These are phyloP conservation scores for Dromius quadrimaculatus DNA, from an alignment of 2,888 invertebrate genomes.

Conservation along the genomic window DNA sequence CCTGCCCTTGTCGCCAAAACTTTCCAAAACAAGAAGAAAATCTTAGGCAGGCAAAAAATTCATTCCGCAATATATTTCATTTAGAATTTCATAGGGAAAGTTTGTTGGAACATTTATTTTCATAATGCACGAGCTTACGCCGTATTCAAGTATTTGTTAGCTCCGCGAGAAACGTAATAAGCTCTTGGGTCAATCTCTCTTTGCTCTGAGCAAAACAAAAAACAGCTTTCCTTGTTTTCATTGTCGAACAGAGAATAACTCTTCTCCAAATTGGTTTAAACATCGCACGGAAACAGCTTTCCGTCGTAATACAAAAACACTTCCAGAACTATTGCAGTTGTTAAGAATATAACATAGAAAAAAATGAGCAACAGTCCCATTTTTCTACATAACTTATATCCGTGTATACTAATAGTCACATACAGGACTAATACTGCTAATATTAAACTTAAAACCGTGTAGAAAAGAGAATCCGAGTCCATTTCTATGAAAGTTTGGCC, in stretches of 20 bases:
- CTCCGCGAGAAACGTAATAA: too few species aligned
- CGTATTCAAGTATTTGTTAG: too few species aligned
- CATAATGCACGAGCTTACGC: not conserved
- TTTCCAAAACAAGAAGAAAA: too few species aligned
- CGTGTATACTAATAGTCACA: conserved; percentile 75
- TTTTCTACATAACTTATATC: conserved; percentile 77
- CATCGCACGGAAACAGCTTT: conserved; percentile 30
- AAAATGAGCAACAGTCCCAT: conserved; percentile 76
- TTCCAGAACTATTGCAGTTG: conserved; percentile 83
- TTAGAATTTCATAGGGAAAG: too few species aligned
- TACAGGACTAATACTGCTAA: conserved; percentile 80
- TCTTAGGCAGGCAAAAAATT: too few species aligned
- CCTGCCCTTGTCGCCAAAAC: too few species aligned
- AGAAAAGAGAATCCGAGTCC: conserved; percentile 84
- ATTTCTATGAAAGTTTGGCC: conserved; percentile 71
- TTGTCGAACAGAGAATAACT: not conserved
- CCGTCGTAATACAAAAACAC: conserved; percentile 64
- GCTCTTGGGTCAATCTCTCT: too few species aligned
- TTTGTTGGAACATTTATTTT: not conserved
- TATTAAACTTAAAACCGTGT: conserved; percentile 83
- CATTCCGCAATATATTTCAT: too few species aligned
- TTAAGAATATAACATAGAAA: conserved; percentile 79
- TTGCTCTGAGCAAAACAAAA: not conserved
- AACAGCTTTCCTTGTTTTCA: not conserved
- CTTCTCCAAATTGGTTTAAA: not conserved